A percentile compares a stretch with the other conserved stretches of the same genome.
Evolutionary conservation across 1,140 invertebrate species (phyloP).

Genomic region (Glomeris maerens): DNA sequence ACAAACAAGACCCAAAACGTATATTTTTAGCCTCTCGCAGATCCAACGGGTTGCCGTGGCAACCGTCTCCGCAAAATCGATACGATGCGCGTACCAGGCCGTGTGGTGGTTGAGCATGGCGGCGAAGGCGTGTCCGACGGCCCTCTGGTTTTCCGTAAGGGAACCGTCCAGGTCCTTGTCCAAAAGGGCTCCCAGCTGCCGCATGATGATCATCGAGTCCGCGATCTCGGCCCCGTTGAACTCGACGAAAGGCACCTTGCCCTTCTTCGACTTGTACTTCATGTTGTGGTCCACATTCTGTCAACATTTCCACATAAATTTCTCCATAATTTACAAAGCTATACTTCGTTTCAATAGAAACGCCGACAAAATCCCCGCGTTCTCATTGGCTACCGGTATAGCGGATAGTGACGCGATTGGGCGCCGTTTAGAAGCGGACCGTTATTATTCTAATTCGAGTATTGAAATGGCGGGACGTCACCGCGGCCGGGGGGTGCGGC

Average conservation of each 20-base stretch:
- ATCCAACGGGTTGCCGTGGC: not conserved
- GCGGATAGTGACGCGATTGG: too few species aligned
- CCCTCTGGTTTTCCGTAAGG: slow-evolving; percentile 66
- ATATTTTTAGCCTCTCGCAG: too few species aligned
- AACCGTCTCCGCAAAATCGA: not conserved
- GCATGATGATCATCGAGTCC: slow-evolving; percentile 76
- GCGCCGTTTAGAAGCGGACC: too few species aligned
- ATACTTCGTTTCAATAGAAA: too few species aligned
- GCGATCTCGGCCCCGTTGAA: slow-evolving; percentile 84
- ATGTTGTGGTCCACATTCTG: slow-evolving; percentile 90
- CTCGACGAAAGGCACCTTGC: slow-evolving; percentile 80
- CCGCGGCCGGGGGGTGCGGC: too few species aligned
- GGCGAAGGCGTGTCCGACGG: slow-evolving; percentile 78
- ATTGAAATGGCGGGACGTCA: too few species aligned
- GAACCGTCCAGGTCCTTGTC: slow-evolving; percentile 64
- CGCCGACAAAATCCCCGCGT: not conserved
- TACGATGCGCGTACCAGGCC: slow-evolving; percentile 51
- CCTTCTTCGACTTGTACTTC: slow-evolving; percentile 84
- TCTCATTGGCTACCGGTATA: not conserved
- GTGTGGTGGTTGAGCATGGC: slow-evolving; percentile 90
- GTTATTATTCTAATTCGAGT: too few species aligned
- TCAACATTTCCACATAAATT: slow-evolving; percentile 26
- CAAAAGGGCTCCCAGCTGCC: slow-evolving; percentile 64
- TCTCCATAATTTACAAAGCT: not conserved
- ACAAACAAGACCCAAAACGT: too few species aligned